These are phyloP conservation scores for Anoplopoma fimbria DNA, from an alignment of 2,113 vertebrate species.

Conservation along the genomic window DNA sequence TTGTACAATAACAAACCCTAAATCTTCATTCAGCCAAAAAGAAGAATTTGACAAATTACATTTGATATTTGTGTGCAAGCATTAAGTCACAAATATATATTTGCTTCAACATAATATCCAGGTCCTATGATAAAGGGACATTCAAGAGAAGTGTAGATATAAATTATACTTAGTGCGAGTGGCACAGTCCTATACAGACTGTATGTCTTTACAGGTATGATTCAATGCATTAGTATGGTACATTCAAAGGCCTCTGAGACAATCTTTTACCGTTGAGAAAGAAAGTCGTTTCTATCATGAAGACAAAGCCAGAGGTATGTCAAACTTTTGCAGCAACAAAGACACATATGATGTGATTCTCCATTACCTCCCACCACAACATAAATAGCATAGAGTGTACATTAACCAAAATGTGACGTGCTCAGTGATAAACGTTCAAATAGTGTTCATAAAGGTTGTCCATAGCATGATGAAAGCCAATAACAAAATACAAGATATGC, in stretches of 20 bases:
- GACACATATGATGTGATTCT: slow-evolving; percentile 12
- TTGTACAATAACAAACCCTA: slow-evolving; percentile 47
- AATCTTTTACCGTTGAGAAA: slow-evolving; percentile 47
- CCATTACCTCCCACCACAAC: slow-evolving; percentile 33
- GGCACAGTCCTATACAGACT: slow-evolving; percentile 47
- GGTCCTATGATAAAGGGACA: slow-evolving; percentile 49
- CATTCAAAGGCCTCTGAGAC: slow-evolving; percentile 69
- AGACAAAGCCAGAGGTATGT: slow-evolving; percentile 66
- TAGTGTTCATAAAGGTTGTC: slow-evolving; percentile 38
- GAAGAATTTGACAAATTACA: slow-evolving; percentile 48
- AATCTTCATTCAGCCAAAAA: slow-evolving; percentile 51
- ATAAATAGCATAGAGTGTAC: slow-evolving; percentile 58
- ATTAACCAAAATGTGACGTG: slow-evolving; percentile 36
- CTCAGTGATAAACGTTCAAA: slow-evolving; percentile 40
- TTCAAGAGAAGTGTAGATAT: slow-evolving; percentile 53
- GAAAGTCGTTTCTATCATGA: slow-evolving; percentile 48
- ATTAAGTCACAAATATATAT: slow-evolving; percentile 7
- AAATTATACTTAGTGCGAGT: slow-evolving; percentile 31
- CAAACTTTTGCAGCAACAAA: slow-evolving; percentile 50
- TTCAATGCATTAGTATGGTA: slow-evolving; percentile 47
- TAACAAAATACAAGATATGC: slow-evolving; percentile 32
- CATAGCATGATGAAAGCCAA: slow-evolving; percentile 33
- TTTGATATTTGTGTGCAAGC: slow-evolving; percentile 36
- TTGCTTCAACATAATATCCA: slow-evolving; percentile 37
- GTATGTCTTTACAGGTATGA: slow-evolving; percentile 36